Evolutionary conservation across 2,888 invertebrate genomes (phyloP).

Genomic region (Yponomeuta cagnagella): DNA sequence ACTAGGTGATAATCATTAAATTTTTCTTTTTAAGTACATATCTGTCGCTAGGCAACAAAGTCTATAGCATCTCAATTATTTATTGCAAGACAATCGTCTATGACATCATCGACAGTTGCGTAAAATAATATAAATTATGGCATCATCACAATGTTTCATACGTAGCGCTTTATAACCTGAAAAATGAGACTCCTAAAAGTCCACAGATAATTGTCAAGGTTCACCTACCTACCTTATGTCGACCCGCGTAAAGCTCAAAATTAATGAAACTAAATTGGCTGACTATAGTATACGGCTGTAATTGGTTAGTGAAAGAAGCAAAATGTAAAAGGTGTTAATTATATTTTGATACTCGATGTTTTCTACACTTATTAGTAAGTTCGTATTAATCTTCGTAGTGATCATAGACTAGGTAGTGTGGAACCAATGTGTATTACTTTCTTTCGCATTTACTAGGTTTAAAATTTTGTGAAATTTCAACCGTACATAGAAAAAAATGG

Average conservation of each 20-base stretch:
- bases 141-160: constrained; percentile 4
- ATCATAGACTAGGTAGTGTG: constrained; percentile 41
- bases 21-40: not conserved
- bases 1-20: not conserved
- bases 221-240: not conserved
- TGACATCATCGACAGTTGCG: not conserved
- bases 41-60: not conserved
- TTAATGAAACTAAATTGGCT: constrained; percentile 51
- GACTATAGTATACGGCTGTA: constrained; percentile 73
- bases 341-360: constrained; percentile 75
- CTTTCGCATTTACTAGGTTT: constrained; percentile 52
- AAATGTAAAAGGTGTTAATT: constrained; percentile 65
- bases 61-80: not conserved
- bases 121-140: not conserved
- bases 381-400: constrained; percentile 55
- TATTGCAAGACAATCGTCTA: not conserved
- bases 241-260: constrained; percentile 15
- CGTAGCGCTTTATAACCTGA: constrained; percentile 10
- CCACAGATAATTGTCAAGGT: not conserved
- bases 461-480: not conserved
- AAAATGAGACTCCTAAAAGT: not conserved
- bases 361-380: constrained; percentile 68
- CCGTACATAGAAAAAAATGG: no score
- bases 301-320: constrained; percentile 73
- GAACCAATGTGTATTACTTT: constrained; percentile 34